Percentiles rank a stretch among this genome's conserved stretches.
Conservation (phyloP, 2,797 vertebrate species). For the Cephalopachus bancanus region DNA sequence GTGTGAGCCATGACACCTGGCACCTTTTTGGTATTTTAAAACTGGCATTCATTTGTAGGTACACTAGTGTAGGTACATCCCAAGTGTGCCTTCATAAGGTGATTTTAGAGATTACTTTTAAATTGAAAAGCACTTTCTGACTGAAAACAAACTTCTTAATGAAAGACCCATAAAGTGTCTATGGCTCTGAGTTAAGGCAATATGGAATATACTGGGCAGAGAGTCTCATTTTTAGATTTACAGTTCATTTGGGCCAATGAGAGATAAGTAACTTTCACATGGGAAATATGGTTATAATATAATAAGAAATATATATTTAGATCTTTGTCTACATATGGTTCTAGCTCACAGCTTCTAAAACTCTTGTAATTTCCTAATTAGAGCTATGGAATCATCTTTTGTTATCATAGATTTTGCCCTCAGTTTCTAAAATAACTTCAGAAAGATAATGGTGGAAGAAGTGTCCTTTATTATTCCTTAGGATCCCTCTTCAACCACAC, state of each 20-base stretch:
- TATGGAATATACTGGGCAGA: background rate
- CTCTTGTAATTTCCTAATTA: background rate
- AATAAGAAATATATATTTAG: background rate
- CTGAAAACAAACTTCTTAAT: constrained; percentile 63
- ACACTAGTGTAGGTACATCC: background rate
- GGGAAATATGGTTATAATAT: background rate
- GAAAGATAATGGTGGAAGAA: background rate
- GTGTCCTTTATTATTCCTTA: background rate
- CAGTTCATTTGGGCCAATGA: background rate
- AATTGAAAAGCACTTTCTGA: constrained; percentile 65
- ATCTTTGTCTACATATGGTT: background rate
- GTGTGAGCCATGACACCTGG: too few relatives aligned
- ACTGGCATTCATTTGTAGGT: constrained; percentile 15
- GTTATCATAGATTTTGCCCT: background rate
- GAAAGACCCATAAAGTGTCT: constrained; percentile 20
- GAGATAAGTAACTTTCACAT: background rate
- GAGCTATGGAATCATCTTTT: background rate
- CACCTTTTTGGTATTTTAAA: constrained; percentile 45
- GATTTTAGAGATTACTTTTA: constrained; percentile 55
- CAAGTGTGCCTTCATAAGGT: background rate
- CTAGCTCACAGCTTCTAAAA: background rate
- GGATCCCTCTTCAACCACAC: background rate
- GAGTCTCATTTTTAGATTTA: constrained; percentile 6
- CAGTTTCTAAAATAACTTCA: background rate
- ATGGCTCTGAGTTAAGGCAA: constrained; percentile 44